Evolutionary conservation across 2,113 vertebrate genomes (phyloP).

Genomic region (Lophochroa leadbeateri): DNA sequence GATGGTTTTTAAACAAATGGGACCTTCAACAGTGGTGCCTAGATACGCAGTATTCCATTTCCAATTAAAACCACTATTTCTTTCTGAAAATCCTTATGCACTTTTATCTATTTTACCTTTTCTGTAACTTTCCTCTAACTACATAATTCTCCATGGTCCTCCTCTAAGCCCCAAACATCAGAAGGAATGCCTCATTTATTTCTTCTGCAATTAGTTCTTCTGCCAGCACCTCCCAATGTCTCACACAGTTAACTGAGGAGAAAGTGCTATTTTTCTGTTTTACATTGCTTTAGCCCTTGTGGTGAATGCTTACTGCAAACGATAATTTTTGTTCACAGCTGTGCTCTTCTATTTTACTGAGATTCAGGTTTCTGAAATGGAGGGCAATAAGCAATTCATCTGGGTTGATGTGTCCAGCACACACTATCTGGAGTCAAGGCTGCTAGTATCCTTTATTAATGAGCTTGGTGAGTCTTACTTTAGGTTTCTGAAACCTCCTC

Average conservation of each 20-base stretch:
- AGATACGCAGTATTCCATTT: not conserved
- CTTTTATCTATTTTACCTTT: not conserved
- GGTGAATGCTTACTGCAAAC: not conserved
- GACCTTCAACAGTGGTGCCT: constrained; percentile 10
- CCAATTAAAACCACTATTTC: not conserved
- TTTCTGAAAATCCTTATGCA: not conserved
- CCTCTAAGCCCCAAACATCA: not conserved
- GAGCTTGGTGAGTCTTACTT: not conserved
- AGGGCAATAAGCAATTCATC: not conserved
- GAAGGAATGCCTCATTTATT: not conserved
- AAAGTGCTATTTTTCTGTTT: not conserved
- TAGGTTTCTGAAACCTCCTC: not conserved
- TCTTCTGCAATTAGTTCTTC: not conserved
- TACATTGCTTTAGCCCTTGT: not conserved
- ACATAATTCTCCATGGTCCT: not conserved
- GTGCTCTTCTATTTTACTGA: not conserved
- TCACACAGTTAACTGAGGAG: not conserved
- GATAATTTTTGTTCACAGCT: not conserved
- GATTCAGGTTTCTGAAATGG: not conserved
- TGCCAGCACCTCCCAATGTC: not conserved
- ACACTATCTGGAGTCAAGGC: not conserved
- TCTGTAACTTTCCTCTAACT: not conserved
- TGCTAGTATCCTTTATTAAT: not conserved
- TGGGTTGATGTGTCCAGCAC: not conserved
- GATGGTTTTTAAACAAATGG: constrained; percentile 38